Conservation (phyloP, 2,113 vertebrate species). For the Lontra canadensis region DNA sequence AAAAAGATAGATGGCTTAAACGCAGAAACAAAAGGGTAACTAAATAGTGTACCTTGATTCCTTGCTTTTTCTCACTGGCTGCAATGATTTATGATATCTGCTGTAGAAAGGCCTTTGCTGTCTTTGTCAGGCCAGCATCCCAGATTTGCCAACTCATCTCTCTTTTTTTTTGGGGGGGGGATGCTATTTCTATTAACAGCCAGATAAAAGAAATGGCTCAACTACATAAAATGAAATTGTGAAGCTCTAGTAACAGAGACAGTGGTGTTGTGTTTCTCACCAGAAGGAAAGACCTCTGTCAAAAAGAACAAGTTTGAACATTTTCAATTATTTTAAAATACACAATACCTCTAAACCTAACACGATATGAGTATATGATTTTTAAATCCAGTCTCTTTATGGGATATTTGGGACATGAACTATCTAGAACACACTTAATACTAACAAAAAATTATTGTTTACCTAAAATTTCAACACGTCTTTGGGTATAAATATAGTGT, state of each 20-base stretch:
- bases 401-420: not conserved
- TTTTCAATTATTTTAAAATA: not conserved
- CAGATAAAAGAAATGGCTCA: not conserved
- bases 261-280: not conserved
- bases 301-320: not conserved
- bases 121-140: not conserved
- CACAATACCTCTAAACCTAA: not conserved
- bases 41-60: not conserved
- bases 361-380: not conserved
- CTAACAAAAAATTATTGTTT: not conserved
- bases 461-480: not conserved
- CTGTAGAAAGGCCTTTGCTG: not conserved
- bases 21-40: not conserved
- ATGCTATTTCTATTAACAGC: not conserved
- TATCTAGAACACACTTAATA: not conserved
- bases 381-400: not conserved
- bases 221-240: not conserved
- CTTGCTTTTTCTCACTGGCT: conserved; percentile 10
- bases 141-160: not conserved
- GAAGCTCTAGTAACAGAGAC: not conserved
- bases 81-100: not conserved
- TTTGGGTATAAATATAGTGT: not conserved
- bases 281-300: not conserved
- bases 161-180: not conserved
- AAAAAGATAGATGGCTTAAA: not conserved